Percentiles rank a stretch among this genome's conserved stretches.
These are phyloP conservation scores for Tipula helvola DNA, from an alignment of 2,888 invertebrate species.

Conservation along the genomic window DNA sequence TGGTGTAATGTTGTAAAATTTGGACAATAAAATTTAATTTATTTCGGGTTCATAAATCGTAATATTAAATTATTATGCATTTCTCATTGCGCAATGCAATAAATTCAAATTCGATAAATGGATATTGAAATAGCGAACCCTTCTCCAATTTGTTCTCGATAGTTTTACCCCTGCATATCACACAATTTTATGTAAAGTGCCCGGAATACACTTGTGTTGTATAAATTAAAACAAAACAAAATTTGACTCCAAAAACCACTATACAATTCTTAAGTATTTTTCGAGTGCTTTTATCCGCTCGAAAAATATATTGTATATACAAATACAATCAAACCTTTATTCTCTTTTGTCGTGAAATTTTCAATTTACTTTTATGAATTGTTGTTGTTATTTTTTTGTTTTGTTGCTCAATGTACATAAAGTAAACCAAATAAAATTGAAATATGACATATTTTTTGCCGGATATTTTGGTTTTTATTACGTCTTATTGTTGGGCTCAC, in stretches of 20 bases:
- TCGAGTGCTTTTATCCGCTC: neutral
- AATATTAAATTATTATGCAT: neutral
- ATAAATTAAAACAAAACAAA: neutral
- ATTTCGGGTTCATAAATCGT: neutral
- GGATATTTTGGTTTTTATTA: neutral
- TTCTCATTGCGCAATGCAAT: neutral
- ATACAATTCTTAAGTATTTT: neutral
- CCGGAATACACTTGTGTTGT: neutral
- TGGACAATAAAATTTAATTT: neutral
- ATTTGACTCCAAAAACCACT: neutral
- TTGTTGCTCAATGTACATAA: neutral
- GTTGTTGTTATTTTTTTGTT: neutral
- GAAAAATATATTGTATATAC: neutral
- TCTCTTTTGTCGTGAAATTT: neutral
- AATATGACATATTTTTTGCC: neutral
- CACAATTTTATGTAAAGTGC: neutral
- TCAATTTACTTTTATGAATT: neutral
- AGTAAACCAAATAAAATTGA: neutral
- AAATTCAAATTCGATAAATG: neutral
- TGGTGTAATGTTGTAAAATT: neutral
- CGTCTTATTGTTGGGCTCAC: neutral
- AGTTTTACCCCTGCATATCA: neutral
- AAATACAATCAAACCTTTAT: neutral
- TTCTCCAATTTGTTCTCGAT: neutral
- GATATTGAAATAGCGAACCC: too few relatives aligned